These are phyloP conservation scores for Anadara kagoshimensis DNA, from an alignment of 1,140 invertebrate genomes.

Conservation along the genomic window DNA sequence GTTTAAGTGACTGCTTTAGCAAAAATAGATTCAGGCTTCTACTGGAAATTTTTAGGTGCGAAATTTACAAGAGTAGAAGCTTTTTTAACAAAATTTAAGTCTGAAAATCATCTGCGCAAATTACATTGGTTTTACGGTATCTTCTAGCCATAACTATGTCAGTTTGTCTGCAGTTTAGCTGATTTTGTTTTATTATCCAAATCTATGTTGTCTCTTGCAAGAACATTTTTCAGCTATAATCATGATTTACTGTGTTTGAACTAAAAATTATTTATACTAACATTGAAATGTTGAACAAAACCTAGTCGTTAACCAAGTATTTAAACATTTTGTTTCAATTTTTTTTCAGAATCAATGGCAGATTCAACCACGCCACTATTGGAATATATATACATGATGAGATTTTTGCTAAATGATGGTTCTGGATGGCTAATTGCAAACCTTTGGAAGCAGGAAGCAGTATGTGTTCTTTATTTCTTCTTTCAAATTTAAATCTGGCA, in stretches of 20 bases:
- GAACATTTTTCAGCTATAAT: too few species aligned
- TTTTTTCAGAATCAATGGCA: conserved; percentile 16
- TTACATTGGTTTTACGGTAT: too few species aligned
- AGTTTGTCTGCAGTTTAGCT: not conserved
- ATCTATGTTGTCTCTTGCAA: too few species aligned
- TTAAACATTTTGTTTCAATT: not conserved
- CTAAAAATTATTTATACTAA: not conserved
- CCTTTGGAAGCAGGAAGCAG: conserved; percentile 44
- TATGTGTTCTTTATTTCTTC: conserved; percentile 19
- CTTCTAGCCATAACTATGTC: too few species aligned
- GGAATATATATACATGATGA: conserved; percentile 43
- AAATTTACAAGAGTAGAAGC: too few species aligned
- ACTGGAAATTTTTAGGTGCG: too few species aligned
- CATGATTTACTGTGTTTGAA: not conserved
- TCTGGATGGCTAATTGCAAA: conserved; percentile 33
- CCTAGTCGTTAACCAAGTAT: not conserved
- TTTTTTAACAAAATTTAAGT: too few species aligned
- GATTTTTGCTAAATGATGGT: conserved; percentile 34
- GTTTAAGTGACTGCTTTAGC: too few species aligned
- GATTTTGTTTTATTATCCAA: too few species aligned
- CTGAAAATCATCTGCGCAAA: too few species aligned
- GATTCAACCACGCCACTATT: not conserved
- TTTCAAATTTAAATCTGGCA: too few species aligned
- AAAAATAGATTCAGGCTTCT: too few species aligned
- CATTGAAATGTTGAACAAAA: not conserved